Evolutionary conservation across 2,888 invertebrate genomes (phyloP).

Genomic region (Pardosa pseudoannulata): DNA sequence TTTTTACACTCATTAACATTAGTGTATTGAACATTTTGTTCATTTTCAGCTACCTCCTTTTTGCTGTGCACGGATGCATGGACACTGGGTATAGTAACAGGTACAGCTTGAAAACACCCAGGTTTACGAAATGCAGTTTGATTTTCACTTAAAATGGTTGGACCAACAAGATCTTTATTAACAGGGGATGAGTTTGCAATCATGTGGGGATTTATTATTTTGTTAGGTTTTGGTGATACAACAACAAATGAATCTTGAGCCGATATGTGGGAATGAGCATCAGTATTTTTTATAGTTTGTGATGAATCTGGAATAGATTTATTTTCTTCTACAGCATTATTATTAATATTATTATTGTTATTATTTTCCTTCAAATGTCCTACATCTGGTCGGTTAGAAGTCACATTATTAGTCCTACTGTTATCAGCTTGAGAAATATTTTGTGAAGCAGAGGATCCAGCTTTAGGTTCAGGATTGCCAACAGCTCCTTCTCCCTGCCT

Average conservation of each 20-base stretch:
- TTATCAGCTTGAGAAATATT: background rate
- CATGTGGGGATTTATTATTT: conserved; percentile 39
- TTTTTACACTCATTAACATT: background rate
- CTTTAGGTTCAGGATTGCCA: background rate
- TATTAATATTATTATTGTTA: no score
- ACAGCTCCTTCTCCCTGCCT: background rate
- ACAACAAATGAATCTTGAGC: conserved; percentile 38
- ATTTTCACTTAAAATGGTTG: background rate
- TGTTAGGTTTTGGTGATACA: conserved; percentile 54
- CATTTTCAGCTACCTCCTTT: conserved; percentile 26
- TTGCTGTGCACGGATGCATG: conserved; percentile 39
- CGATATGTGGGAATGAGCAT: background rate
- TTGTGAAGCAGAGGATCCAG: background rate
- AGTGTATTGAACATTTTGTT: background rate
- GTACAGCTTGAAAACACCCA: conserved; percentile 63
- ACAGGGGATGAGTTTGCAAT: background rate
- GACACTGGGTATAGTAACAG: conserved; percentile 55
- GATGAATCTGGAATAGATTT: background rate
- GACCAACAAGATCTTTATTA: conserved; percentile 30
- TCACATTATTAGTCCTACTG: background rate
- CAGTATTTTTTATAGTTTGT: background rate
- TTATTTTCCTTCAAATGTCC: background rate
- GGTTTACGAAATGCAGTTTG: conserved; percentile 45
- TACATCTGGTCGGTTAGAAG: background rate
- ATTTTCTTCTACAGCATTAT: background rate